A percentile compares a stretch with the other conserved stretches of the same genome.
Evolutionary conservation across 2,888 invertebrate species (phyloP).

Genomic region (Amphipoea lucens): DNA sequence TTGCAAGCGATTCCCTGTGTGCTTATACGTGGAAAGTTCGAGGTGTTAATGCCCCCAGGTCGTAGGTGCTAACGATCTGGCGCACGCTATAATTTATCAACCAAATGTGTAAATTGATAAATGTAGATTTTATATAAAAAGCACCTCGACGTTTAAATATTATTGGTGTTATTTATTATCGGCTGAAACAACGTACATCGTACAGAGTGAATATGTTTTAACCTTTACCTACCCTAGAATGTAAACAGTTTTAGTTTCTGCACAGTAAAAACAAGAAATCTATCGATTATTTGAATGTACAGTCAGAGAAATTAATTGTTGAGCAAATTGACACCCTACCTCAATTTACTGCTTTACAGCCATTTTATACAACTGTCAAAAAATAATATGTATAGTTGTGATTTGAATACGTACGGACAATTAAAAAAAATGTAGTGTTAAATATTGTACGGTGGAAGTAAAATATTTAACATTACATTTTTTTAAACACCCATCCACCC

Average conservation of each 20-base stretch:
- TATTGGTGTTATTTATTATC: no score
- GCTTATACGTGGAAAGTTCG: background rate
- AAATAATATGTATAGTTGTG: background rate
- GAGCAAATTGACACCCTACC: background rate
- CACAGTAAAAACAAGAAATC: background rate
- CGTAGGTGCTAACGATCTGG: constrained; percentile 38
- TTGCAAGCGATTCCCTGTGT: background rate
- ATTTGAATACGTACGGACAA: background rate
- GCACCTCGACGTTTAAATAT: background rate
- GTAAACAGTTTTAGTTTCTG: background rate
- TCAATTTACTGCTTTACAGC: background rate
- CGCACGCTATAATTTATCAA: constrained; percentile 35
- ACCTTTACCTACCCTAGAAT: background rate
- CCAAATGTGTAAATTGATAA: constrained; percentile 44
- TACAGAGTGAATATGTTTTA: background rate
- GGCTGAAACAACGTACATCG: constrained; percentile 13
- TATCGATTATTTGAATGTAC: background rate
- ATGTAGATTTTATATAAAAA: constrained; percentile 37
- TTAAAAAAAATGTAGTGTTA: no score
- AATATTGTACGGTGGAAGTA: no score
- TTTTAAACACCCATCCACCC: no score
- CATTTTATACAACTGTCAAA: background rate
- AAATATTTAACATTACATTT: no score
- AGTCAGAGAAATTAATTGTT: background rate
- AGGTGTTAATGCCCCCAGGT: constrained; percentile 25